Conservation (phyloP, 2,797 vertebrate species). For the Setipinna tenuifilis region DNA sequence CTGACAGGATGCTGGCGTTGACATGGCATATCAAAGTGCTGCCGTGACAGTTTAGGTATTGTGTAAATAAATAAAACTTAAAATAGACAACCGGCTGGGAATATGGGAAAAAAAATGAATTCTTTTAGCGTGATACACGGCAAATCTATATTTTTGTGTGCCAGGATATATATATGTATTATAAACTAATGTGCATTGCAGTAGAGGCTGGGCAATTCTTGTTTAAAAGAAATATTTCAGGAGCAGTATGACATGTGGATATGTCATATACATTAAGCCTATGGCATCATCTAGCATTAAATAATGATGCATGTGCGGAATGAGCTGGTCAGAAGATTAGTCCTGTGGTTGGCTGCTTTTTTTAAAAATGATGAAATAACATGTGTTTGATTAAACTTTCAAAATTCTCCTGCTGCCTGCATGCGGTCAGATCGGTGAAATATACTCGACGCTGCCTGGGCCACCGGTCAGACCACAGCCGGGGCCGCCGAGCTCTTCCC, state of each 20-base stretch:
- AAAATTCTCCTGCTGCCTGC: neutral
- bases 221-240: neutral
- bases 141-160: too few species aligned
- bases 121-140: too few species aligned
- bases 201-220: too few species aligned
- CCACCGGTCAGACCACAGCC: neutral
- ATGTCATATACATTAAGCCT: neutral
- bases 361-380: neutral
- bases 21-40: too few species aligned
- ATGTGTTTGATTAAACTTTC: slow-evolving; percentile 5
- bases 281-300: slow-evolving; percentile 10
- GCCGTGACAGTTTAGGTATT: too few species aligned
- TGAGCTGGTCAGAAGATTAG: neutral
- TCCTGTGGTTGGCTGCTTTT: neutral
- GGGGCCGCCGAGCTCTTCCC: neutral
- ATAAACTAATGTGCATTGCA: too few species aligned
- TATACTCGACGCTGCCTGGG: neutral
- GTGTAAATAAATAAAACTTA: too few species aligned
- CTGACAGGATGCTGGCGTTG: too few species aligned
- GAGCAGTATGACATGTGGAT: neutral
- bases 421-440: neutral
- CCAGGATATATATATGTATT: too few species aligned
- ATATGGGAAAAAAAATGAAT: too few species aligned
- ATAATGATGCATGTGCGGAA: neutral
- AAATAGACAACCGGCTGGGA: too few species aligned